Conservation (phyloP, 1,140 invertebrate genomes). For the Penaeus vannamei region DNA sequence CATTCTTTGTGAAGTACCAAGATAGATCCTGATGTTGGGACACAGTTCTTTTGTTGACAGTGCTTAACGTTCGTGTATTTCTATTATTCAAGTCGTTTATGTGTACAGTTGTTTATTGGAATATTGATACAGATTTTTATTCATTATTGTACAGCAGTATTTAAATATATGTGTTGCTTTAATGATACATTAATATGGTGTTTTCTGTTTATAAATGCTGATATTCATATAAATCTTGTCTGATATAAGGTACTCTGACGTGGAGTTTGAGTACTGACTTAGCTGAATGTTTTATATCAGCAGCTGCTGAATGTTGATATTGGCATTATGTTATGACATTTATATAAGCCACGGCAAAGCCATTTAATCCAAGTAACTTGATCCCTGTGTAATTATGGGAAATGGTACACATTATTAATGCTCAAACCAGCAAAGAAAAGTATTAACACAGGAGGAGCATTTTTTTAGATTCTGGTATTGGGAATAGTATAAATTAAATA, state of each 20-base stretch:
- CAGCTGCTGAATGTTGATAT: not conserved
- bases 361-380: too few species aligned
- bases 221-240: slow-evolving; percentile 43
- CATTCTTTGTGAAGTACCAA: too few species aligned
- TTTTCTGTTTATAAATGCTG: not conserved
- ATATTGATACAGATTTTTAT: slow-evolving; percentile 45
- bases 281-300: too few species aligned
- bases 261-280: too few species aligned
- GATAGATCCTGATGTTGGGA: too few species aligned
- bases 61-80: not conserved
- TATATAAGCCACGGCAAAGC: too few species aligned
- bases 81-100: slow-evolving; percentile 34
- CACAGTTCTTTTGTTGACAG: too few species aligned
- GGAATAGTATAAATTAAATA: slow-evolving; percentile 2
- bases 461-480: not conserved
- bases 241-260: not conserved
- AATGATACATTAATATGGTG: not conserved
- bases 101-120: slow-evolving; percentile 61
- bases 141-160: slow-evolving; percentile 62
- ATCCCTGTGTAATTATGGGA: too few species aligned
- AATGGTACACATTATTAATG: too few species aligned
- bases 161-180: slow-evolving; percentile 55
- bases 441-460: too few species aligned
- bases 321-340: not conserved
- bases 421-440: too few species aligned